phyloP scores from a whole-genome alignment of 2,113 vertebrate species.

The Coregonus clupeaformis region DNA sequence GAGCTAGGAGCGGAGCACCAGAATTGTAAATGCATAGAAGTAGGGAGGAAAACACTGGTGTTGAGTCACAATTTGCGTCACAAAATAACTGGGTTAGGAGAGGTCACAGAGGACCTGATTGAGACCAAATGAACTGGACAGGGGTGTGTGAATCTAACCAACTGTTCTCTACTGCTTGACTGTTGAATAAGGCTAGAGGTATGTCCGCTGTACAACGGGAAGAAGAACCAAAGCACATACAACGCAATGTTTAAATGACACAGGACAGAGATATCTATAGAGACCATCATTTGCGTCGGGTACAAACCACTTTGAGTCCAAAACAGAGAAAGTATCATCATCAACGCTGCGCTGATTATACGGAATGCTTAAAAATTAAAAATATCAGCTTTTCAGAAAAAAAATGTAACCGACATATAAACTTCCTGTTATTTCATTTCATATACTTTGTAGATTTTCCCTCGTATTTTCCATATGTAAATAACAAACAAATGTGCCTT shows the following conservation, averaged over 20 bases:
- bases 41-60: neutral
- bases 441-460: slow-evolving; percentile 66
- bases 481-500: slow-evolving; percentile 67
- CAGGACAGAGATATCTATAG: slow-evolving; percentile 59
- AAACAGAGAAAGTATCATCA: slow-evolving; percentile 55
- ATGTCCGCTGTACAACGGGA: slow-evolving; percentile 44
- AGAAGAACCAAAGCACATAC: slow-evolving; percentile 53
- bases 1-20: neutral
- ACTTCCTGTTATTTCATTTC: slow-evolving; percentile 54
- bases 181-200: slow-evolving; percentile 43
- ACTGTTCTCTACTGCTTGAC: slow-evolving; percentile 2
- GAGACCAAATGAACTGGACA: slow-evolving; percentile 8
- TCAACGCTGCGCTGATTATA: slow-evolving; percentile 56
- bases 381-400: slow-evolving; percentile 42
- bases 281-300: slow-evolving; percentile 47
- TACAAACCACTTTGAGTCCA: slow-evolving; percentile 47
- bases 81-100: slow-evolving; percentile 1
- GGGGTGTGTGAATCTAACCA: neutral
- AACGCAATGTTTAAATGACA: slow-evolving; percentile 55
- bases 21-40: neutral
- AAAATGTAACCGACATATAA: slow-evolving; percentile 48
- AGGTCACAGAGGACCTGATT: too few species aligned
- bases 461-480: slow-evolving; percentile 72
- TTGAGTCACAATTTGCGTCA: slow-evolving; percentile 6
- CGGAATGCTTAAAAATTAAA: slow-evolving; percentile 61